phyloP scores from a whole-genome alignment of 2,113 vertebrate genomes.

The Sander vitreus region DNA sequence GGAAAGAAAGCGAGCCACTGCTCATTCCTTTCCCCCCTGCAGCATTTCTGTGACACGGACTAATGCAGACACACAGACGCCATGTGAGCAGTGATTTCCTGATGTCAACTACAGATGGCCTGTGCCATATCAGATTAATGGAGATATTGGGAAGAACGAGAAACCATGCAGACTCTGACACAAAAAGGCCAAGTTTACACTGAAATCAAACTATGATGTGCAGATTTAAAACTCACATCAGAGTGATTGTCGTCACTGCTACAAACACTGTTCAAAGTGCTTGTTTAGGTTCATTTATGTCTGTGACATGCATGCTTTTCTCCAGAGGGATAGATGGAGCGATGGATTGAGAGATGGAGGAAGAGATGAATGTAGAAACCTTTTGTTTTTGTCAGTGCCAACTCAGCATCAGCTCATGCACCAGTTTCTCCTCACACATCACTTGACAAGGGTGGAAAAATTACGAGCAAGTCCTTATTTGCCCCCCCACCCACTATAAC shows the following conservation, averaged over 20 bases:
- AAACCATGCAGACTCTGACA: slow-evolving; percentile 15
- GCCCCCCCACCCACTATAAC: neutral
- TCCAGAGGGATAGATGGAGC: neutral
- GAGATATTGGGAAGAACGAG: slow-evolving; percentile 15
- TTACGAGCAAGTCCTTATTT: neutral
- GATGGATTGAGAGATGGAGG: slow-evolving; percentile 1
- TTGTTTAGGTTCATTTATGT: slow-evolving; percentile 1
- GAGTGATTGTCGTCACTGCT: neutral
- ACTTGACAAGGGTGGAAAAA: slow-evolving; percentile 5
- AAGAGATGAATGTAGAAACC: neutral
- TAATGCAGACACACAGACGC: slow-evolving; percentile 53
- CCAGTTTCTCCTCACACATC: slow-evolving; percentile 24
- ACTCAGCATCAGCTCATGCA: slow-evolving; percentile 20
- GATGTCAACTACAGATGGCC: slow-evolving; percentile 74
- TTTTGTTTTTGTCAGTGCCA: slow-evolving; percentile 31
- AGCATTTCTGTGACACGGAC: slow-evolving; percentile 55
- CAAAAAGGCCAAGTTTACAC: slow-evolving; percentile 5
- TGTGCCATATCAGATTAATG: slow-evolving; percentile 63
- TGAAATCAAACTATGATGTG: neutral
- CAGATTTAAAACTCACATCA: neutral
- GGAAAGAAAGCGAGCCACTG: neutral
- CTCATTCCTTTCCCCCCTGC: slow-evolving; percentile 15
- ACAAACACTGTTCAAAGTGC: neutral
- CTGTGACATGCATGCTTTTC: neutral
- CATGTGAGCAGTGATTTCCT: slow-evolving; percentile 72